Percentiles rank a stretch among this genome's conserved stretches.
These are phyloP conservation scores for Dreissena polymorpha DNA, from an alignment of 1,140 invertebrate species.

Conservation along the genomic window DNA sequence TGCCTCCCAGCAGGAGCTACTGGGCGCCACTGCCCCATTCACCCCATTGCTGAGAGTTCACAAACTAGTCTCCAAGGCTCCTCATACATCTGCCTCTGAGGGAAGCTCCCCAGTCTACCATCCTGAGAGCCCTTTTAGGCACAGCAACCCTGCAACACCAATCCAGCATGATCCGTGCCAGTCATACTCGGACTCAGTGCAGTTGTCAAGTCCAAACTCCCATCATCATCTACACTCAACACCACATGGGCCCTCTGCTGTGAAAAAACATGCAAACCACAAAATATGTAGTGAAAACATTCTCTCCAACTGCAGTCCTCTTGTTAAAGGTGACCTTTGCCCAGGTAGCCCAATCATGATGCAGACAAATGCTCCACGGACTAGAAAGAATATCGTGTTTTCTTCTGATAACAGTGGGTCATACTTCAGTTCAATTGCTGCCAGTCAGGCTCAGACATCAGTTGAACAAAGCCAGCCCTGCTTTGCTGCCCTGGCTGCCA, in stretches of 20 bases:
- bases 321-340: constrained; percentile 30
- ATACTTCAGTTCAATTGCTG: constrained; percentile 24
- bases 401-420: not conserved
- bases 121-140: not conserved
- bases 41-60: constrained; percentile 4
- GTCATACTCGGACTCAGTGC: not conserved
- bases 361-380: not conserved
- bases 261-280: not conserved
- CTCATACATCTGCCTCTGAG: not conserved
- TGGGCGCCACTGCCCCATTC: not conserved
- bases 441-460: not conserved
- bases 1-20: not conserved
- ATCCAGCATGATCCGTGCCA: not conserved
- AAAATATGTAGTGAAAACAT: not conserved
- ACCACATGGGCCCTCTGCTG: constrained; percentile 22
- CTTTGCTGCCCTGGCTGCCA: not conserved
- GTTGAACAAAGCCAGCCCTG: not conserved
- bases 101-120: not conserved
- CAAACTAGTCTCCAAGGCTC: constrained; percentile 17
- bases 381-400: not conserved
- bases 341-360: constrained; percentile 14
- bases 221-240: constrained; percentile 15
- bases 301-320: constrained; percentile 33
- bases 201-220: not conserved
- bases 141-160: constrained; percentile 41